Base-by-base conservation (phyloP, 2,797 vertebrate genomes). In the Alosa sapidissima region DNA sequence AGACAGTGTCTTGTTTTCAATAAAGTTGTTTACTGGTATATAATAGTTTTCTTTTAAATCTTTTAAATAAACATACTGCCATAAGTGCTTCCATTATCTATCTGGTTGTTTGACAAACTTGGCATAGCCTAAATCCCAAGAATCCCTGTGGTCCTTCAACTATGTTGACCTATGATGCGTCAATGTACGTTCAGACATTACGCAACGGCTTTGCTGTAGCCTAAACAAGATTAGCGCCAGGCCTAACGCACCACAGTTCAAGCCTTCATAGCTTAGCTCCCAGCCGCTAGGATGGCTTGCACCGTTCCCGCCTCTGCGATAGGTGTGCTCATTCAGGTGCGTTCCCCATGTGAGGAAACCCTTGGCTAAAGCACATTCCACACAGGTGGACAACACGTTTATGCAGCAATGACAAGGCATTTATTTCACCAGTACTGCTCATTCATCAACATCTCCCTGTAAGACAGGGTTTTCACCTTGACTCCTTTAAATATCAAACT, bases 201-300 rank as follows among this genome's bases (percentile, higher is more conserved):
- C 84, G 89, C 87, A 96, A 95, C 5, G 2, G 84, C 7, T 48
- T 94, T 91, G 93, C 41, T 81, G 92, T 94, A 93, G 93, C 91
- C 93, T 90, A 84, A 89, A 87, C 60, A 82, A 90, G 94, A 94
- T 96, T 91, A 94, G 65, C 84, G 19, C 7, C 41, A 81, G 75
- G 19, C 62, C 82, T 0, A 78, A 21, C 36, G 16, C 72, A 78
- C 72, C 9, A 78, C 82, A 87, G 88, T 89, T 94, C 91, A 93
- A 86, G 82, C 89, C 93, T 94, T 95, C 93, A 94, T 21, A 86
- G 19, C 83, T 33, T 65, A 84, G 87, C 90, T 82, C 83, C 3
- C 68, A 45, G 83, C 85, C 82, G 78, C 52, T 54, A 60, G 3
- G 54, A 19, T 36, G 2, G 91, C 82, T 24, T 0, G 10, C 62